Evolutionary conservation across 2,113 vertebrate genomes (phyloP).

Genomic region (Tachycineta bicolor): DNA sequence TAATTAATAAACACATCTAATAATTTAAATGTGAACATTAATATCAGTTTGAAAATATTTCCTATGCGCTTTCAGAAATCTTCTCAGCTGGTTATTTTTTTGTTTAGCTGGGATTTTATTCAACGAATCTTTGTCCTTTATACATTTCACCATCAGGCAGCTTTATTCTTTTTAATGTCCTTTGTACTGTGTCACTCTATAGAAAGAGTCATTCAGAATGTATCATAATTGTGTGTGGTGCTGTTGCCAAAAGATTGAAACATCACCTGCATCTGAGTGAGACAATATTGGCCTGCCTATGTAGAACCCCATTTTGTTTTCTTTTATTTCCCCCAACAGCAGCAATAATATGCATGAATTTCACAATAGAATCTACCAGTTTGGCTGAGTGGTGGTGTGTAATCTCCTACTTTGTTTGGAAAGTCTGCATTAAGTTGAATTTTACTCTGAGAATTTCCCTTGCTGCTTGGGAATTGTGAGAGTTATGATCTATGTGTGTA

Average conservation of each 20-base stretch:
- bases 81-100: not conserved
- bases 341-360: not conserved
- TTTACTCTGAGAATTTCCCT: not conserved
- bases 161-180: not conserved
- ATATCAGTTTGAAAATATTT: not conserved
- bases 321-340: not conserved
- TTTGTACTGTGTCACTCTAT: not conserved
- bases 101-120: not conserved
- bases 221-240: not conserved
- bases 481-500: not conserved
- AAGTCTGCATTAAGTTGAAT: not conserved
- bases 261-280: not conserved
- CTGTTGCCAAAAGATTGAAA: not conserved
- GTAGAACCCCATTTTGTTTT: fast-evolving
- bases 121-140: not conserved
- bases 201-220: not conserved
- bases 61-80: not conserved
- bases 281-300: not conserved
- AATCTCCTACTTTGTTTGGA: not conserved
- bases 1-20: not conserved
- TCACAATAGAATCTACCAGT: not conserved
- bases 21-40: not conserved
- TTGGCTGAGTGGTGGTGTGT: not conserved
- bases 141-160: not conserved
- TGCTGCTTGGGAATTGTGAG: not conserved